These are phyloP conservation scores for Karalla daura DNA, from an alignment of 2,797 vertebrate genomes.

Conservation along the genomic window DNA sequence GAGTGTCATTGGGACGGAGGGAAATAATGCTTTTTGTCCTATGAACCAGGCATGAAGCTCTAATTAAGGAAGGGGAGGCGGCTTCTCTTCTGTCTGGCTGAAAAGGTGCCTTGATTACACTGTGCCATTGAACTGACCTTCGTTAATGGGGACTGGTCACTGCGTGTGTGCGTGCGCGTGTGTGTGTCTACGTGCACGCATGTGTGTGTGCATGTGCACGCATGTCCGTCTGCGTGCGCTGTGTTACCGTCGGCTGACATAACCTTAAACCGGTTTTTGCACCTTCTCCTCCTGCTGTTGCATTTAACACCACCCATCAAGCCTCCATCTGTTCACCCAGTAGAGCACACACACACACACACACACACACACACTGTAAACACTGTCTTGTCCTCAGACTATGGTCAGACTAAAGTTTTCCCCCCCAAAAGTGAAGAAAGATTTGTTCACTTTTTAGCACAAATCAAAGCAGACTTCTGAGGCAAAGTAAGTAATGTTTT, in stretches of 20 bases:
- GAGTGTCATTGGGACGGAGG: not conserved
- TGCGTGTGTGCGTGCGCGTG: constrained; percentile 9
- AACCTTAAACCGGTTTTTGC: constrained; percentile 43
- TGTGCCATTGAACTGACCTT: constrained; percentile 69
- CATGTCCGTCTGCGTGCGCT: no score
- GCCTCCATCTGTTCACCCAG: constrained; percentile 66
- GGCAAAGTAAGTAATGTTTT: not conserved
- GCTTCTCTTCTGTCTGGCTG: not conserved
- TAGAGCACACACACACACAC: constrained; percentile 3
- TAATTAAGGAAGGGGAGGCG: constrained; percentile 30
- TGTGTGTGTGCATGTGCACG: not conserved
- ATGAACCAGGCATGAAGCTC: not conserved
- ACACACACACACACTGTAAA: not conserved
- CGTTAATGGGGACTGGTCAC: constrained; percentile 45
- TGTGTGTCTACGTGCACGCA: not conserved
- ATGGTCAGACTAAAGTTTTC: constrained; percentile 11
- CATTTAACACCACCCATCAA: constrained; percentile 60
- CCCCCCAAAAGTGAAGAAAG: constrained; percentile 1
- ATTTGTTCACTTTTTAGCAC: constrained; percentile 13
- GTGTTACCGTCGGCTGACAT: constrained; percentile 26
- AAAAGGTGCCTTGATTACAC: constrained; percentile 50
- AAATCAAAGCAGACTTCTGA: not conserved
- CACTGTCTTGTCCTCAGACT: not conserved
- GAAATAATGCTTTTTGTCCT: not conserved
- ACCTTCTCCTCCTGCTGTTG: constrained; percentile 55